phyloP scores from a whole-genome alignment of 1,140 invertebrate species.

The Trypoxylus dichotomus region DNA sequence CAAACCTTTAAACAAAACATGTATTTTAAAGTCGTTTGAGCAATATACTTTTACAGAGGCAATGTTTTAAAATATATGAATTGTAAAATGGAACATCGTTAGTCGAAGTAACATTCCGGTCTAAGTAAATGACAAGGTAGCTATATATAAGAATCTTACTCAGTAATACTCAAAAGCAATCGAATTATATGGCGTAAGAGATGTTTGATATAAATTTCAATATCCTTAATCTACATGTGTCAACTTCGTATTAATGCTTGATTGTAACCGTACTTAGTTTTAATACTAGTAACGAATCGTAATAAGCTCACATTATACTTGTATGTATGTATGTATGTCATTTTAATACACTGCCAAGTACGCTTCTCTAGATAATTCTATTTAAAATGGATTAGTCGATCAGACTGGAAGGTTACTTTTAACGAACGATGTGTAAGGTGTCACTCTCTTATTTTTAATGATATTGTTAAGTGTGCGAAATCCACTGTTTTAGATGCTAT shows the following conservation, averaged over 20 bases:
- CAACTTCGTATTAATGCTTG: not conserved
- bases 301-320: not conserved
- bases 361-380: not conserved
- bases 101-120: not conserved
- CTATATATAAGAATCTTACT: not conserved
- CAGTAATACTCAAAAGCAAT: not conserved
- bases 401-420: not conserved
- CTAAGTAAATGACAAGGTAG: not conserved
- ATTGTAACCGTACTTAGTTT: not conserved
- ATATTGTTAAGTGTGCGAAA: slow-evolving; percentile 24
- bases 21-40: not conserved
- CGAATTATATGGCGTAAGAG: no score
- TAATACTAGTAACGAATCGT: not conserved
- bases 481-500: slow-evolving; percentile 39
- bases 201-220: no score
- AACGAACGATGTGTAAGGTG: not conserved
- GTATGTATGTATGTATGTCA: not conserved
- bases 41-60: not conserved
- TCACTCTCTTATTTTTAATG: slow-evolving; percentile 8
- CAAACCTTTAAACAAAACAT: slow-evolving; percentile 33
- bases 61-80: slow-evolving; percentile 10
- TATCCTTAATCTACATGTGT: not conserved
- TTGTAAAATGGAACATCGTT: not conserved
- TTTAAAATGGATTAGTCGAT: not conserved
- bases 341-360: not conserved